A percentile compares a stretch with the other conserved stretches of the same genome.
These are phyloP conservation scores for Mixornis gularis DNA, from an alignment of 2,113 vertebrate species.

Conservation along the genomic window DNA sequence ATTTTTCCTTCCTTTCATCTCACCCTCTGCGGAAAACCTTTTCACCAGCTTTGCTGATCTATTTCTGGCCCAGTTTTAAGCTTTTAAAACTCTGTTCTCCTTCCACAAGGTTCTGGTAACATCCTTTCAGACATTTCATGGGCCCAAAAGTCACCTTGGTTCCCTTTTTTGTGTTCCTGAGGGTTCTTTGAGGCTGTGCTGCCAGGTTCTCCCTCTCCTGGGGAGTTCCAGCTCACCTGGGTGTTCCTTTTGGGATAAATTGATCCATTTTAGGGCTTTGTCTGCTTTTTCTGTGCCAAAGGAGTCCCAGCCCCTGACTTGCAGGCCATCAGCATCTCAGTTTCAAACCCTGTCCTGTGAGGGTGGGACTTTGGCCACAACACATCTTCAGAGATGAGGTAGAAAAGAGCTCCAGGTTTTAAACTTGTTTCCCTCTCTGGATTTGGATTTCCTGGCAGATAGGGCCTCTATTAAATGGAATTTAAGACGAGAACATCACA, in stretches of 20 bases:
- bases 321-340: not conserved
- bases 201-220: not conserved
- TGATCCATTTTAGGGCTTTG: not conserved
- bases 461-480: not conserved
- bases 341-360: not conserved
- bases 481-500: not conserved
- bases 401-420: not conserved
- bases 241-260: not conserved
- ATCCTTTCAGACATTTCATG: not conserved
- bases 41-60: not conserved
- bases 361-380: not conserved
- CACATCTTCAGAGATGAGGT: not conserved
- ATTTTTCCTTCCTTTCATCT: not conserved
- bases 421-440: not conserved
- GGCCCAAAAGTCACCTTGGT: not conserved
- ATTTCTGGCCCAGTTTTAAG: not conserved
- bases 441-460: not conserved
- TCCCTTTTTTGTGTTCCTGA: not conserved
- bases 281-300: not conserved
- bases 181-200: accelerated
- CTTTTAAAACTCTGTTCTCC: not conserved
- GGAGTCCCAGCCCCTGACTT: not conserved
- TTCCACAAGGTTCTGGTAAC: not conserved
- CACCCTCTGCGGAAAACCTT: not conserved
- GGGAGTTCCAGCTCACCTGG: not conserved